phyloP scores from a whole-genome alignment of 2,888 invertebrate genomes.

The Chalcis sispes region DNA sequence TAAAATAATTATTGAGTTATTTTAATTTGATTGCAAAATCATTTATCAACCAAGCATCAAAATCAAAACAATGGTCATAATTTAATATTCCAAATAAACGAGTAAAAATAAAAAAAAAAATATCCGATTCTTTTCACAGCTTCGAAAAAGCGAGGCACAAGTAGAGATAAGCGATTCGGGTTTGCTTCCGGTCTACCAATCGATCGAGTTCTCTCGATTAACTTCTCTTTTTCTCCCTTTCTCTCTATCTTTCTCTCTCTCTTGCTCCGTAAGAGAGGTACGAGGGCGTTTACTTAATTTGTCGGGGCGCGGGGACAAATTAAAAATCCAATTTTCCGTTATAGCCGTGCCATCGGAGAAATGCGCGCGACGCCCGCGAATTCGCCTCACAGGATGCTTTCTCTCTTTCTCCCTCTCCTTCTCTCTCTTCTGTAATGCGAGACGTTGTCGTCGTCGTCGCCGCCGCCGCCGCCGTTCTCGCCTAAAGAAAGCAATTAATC shows the following conservation, averaged over 20 bases:
- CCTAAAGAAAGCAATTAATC: slow-evolving; percentile 48
- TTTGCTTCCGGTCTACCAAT: slow-evolving; percentile 6
- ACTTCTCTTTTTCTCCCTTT: slow-evolving; percentile 45
- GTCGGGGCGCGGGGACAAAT: slow-evolving; percentile 33
- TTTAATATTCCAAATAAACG: no score
- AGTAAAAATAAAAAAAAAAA: no score
- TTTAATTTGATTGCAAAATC: no score
- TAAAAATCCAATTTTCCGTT: slow-evolving; percentile 58
- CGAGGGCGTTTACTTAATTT: slow-evolving; percentile 46
- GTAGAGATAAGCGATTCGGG: slow-evolving; percentile 41
- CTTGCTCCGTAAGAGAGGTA: neutral
- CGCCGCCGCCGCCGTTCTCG: neutral
- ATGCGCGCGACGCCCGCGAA: neutral
- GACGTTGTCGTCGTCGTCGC: slow-evolving; percentile 17
- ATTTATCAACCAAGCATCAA: no score
- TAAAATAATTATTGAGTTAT: no score
- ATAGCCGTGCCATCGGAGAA: neutral
- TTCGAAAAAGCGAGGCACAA: neutral
- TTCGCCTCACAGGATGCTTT: neutral
- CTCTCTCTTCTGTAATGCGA: slow-evolving; percentile 36
- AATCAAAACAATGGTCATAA: no score
- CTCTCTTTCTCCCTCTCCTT: no score
- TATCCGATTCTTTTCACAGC: no score
- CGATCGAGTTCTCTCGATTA: slow-evolving; percentile 54
- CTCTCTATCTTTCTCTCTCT: no score